Evolutionary conservation across 2,113 vertebrate genomes (phyloP), one percentile per base, ranked within the genome.

Genomic region (Cepphus grylle): DNA sequence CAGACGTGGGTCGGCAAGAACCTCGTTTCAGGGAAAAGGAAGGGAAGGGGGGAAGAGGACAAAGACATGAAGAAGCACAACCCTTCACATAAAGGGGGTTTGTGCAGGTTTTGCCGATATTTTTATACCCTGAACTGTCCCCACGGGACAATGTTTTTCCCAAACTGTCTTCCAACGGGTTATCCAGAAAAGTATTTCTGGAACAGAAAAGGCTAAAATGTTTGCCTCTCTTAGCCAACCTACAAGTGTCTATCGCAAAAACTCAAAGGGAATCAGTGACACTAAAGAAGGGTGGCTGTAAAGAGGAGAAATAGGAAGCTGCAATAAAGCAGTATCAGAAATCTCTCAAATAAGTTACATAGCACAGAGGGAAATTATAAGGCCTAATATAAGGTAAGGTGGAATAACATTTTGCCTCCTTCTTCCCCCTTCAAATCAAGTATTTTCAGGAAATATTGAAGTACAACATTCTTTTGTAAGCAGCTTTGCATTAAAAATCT

Each of bases 401-500:
- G 67, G 20, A 72, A 85, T 92, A 97, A 96, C 86, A 80, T 91
- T 76, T 66, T 76, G 23, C 65, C 55, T 50, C 71, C 69, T 89
- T 13, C 91, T 82, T 78, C 15, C 9, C 74, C 55, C 87, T 94
- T n/a, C 58, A 86, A 90, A 98, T 98, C 98, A 98, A 98, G 98
- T 98, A 98, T 97, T 94, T 86, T 97, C 98, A 98, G 98, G 98
- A 98, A 98, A 94, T 79, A 95, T 91, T 86, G 89, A 96, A 98
- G 86, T 96, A 98, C 95, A 96, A 91, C 86, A 69, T 92, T 93
- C 88, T 92, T 93, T 88, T 72, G 73, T 93, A 97, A 98, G 98
- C 97, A 98, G 96, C 96, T 98, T 96, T 92, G 76, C 94, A 80
- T 83, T 96, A 94, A 95, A 97, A 97, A 95, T 81, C 90, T 91